Conservation (phyloP, 2,888 invertebrate genomes). For the Malachius bipustulatus region DNA sequence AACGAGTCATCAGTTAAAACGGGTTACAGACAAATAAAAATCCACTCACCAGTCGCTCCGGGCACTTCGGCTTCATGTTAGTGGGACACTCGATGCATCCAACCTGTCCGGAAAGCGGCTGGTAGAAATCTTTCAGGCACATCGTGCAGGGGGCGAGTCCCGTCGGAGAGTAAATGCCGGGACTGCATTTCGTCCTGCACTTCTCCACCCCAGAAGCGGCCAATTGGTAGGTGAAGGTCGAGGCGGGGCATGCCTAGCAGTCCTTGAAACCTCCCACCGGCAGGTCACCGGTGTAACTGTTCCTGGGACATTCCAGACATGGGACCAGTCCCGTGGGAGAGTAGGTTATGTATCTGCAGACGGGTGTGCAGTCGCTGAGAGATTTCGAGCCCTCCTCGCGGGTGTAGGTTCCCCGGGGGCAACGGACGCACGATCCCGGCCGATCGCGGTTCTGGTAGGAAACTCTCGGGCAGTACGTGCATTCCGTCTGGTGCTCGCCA, state of each 20-base stretch:
- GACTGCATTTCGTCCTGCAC: conserved; percentile 77
- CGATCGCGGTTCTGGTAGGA: conserved; percentile 88
- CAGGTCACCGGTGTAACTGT: conserved; percentile 79
- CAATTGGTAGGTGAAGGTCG: conserved; percentile 82
- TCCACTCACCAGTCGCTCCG: too few species aligned
- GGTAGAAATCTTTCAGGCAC: conserved; percentile 88
- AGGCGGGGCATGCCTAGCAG: conserved; percentile 84
- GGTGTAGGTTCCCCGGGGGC: conserved; percentile 89
- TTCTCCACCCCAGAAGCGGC: conserved; percentile 72
- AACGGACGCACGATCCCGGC: conserved; percentile 80
- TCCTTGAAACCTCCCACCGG: conserved; percentile 86
- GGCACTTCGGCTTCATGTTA: conserved; percentile 75
- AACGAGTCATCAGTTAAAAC: too few species aligned
- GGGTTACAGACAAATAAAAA: too few species aligned
- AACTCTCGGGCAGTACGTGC: conserved; percentile 83
- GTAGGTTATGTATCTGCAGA: conserved; percentile 92
- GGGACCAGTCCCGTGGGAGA: conserved; percentile 89
- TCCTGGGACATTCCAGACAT: conserved; percentile 86
- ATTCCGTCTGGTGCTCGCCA: conserved; percentile 78
- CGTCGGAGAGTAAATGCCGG: conserved; percentile 85
- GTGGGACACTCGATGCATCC: conserved; percentile 84
- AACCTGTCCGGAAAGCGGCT: conserved; percentile 71
- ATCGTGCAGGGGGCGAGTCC: conserved; percentile 88
- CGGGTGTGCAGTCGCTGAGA: conserved; percentile 77
- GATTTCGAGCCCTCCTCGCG: conserved; percentile 81